Percentiles rank a stretch among this genome's conserved stretches.
Conservation (phyloP, 2,888 invertebrate species). For the Dermolepida albohirtum region DNA sequence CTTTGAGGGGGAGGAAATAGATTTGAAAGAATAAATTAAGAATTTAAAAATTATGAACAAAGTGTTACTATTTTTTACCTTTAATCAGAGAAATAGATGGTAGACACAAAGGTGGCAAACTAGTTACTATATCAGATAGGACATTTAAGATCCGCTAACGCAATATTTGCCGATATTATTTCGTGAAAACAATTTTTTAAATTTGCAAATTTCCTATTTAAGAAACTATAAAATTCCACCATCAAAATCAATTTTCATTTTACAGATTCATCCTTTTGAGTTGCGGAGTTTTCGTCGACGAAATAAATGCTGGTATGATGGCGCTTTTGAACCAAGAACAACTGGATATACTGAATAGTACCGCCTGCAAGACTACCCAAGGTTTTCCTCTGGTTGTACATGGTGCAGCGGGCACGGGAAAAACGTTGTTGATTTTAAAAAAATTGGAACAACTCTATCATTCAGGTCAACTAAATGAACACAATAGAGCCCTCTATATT, state of each 20-base stretch:
- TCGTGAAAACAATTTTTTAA: too few species aligned
- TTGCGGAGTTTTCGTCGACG: slow-evolving; percentile 61
- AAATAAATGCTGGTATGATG: slow-evolving; percentile 59
- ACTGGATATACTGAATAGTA: slow-evolving; percentile 54
- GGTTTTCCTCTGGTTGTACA: slow-evolving; percentile 58
- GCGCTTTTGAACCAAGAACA: slow-evolving; percentile 61
- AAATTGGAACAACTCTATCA: slow-evolving; percentile 59
- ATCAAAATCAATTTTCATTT: neutral
- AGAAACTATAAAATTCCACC: too few species aligned
- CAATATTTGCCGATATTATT: too few species aligned
- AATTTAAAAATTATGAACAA: too few species aligned
- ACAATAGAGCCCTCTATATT: slow-evolving; percentile 60
- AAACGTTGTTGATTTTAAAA: slow-evolving; percentile 60
- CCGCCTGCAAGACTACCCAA: slow-evolving; percentile 51
- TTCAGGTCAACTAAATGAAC: slow-evolving; percentile 55
- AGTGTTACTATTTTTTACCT: too few species aligned
- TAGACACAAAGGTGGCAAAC: too few species aligned
- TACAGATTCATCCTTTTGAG: slow-evolving; percentile 60
- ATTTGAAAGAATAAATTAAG: too few species aligned
- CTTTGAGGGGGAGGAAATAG: too few species aligned
- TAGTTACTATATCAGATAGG: too few species aligned
- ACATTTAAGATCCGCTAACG: too few species aligned
- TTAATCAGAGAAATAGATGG: too few species aligned
- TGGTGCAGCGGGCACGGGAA: slow-evolving; percentile 63
- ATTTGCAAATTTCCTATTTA: too few species aligned